A percentile compares a stretch with the other conserved stretches of the same genome.
These are phyloP conservation scores for Cavia aperea DNA, from an alignment of 2,113 vertebrate species.

Conservation along the genomic window DNA sequence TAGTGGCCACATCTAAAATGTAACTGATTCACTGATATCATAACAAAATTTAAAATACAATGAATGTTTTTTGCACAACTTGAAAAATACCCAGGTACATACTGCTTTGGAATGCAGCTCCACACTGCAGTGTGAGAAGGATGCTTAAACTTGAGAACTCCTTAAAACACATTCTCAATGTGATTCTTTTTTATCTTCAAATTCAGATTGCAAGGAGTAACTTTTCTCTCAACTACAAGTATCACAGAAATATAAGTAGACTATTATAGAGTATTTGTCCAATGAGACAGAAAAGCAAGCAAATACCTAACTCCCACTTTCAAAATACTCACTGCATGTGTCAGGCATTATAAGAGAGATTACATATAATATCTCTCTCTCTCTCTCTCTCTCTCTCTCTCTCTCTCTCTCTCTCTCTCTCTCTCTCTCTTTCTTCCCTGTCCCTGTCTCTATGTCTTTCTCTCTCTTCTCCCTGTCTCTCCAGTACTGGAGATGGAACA, in stretches of 20 bases:
- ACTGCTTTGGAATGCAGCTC: constrained; percentile 51
- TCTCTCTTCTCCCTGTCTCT: not conserved
- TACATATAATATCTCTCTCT: not conserved
- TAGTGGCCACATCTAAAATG: not conserved
- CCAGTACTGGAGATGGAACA: not conserved
- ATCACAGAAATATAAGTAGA: constrained; percentile 2
- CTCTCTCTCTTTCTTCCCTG: too few species aligned
- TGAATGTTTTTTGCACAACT: constrained; percentile 43
- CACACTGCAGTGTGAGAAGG: constrained; percentile 18
- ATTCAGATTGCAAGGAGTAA: constrained; percentile 22
- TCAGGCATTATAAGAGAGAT: not conserved
- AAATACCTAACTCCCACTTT: not conserved
- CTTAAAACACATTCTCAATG: constrained; percentile 44
- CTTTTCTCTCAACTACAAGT: not conserved
- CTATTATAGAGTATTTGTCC: not conserved
- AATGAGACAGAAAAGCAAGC: not conserved
- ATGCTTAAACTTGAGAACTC: constrained; percentile 49
- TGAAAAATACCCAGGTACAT: constrained; percentile 49
- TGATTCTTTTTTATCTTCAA: constrained; percentile 58
- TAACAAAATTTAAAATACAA: constrained; percentile 37
- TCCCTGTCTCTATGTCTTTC: not conserved
- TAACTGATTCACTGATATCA: constrained; percentile 38
- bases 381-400: too few species aligned
- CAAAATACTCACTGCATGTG: not conserved
- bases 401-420: too few species aligned